Percentiles rank a stretch among this genome's conserved stretches.
These are phyloP conservation scores for Pangasius sanitwongsei DNA, from an alignment of 2,797 vertebrate genomes.

Conservation along the genomic window DNA sequence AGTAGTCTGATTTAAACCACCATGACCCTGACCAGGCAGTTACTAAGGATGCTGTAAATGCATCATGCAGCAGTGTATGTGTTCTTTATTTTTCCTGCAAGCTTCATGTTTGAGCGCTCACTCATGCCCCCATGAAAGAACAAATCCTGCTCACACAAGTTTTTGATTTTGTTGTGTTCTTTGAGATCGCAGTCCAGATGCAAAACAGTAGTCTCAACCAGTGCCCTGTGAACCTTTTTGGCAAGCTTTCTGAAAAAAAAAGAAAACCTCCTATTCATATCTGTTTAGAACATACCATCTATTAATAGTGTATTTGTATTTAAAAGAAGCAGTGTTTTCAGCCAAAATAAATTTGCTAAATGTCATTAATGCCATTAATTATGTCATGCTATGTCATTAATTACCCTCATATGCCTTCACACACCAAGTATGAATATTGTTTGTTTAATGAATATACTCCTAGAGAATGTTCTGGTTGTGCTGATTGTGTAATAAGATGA, in stretches of 20 bases:
- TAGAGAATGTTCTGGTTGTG: neutral
- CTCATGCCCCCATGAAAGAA: neutral
- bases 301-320: neutral
- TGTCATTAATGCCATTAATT: neutral
- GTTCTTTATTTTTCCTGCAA: neutral
- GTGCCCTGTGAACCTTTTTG: neutral
- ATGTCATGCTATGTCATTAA: neutral
- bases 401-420: neutral
- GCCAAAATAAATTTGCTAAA: neutral
- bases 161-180: neutral
- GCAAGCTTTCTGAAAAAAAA: neutral
- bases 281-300: neutral
- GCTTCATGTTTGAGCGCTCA: no score
- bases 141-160: neutral
- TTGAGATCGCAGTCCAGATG: neutral
- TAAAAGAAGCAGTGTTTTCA: slow-evolving; percentile 20
- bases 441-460: neutral
- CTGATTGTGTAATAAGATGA: neutral
- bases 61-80: neutral
- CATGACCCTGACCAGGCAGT: neutral
- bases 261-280: neutral
- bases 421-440: neutral
- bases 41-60: neutral
- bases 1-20: neutral
- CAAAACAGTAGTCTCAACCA: neutral